These are phyloP conservation scores for Leptobrachium ailaonicum DNA, from an alignment of 2,113 vertebrate species.

Conservation along the genomic window DNA sequence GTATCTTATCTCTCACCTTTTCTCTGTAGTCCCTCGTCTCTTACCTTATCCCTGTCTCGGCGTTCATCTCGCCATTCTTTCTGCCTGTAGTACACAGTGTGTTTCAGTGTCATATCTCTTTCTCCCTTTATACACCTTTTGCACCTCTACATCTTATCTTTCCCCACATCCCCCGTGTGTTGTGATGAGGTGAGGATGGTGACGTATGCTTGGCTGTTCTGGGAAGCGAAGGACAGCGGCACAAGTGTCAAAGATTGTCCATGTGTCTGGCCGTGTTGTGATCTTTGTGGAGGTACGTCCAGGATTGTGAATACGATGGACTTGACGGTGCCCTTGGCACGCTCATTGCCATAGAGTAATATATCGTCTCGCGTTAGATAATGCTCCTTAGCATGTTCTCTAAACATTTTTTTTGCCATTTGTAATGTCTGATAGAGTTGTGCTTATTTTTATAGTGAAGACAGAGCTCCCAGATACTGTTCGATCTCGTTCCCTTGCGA, in stretches of 20 bases:
- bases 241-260: background rate
- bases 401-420: conserved; percentile 7
- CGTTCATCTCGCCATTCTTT: background rate
- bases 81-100: too few species aligned
- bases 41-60: background rate
- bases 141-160: too few species aligned
- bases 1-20: background rate
- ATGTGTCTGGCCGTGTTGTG: background rate
- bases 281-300: background rate
- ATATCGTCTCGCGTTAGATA: background rate
- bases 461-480: background rate
- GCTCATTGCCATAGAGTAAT: background rate
- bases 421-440: conserved; percentile 24
- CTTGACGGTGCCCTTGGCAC: conserved; percentile 20
- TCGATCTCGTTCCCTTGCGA: background rate
- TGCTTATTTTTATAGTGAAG: conserved; percentile 31
- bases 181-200: background rate
- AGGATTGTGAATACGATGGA: background rate
- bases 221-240: background rate
- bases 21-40: background rate
- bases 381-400: conserved; percentile 9
- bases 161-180: background rate
- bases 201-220: background rate
- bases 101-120: too few species aligned
- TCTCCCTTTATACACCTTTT: background rate